phyloP scores from a whole-genome alignment of 2,113 vertebrate genomes.

The Leiothrix lutea region DNA sequence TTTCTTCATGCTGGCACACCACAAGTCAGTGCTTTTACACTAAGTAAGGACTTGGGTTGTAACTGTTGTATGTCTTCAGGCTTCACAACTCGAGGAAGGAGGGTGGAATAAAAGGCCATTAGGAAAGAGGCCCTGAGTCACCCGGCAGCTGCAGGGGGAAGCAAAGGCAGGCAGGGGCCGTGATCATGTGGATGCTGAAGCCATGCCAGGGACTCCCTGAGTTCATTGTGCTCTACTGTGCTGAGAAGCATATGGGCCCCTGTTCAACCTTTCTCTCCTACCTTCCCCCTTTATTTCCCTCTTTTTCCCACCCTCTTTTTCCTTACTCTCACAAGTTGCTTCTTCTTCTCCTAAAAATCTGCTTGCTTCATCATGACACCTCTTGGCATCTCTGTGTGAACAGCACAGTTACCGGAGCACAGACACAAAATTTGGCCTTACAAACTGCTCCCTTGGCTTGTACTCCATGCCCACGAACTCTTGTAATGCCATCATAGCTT shows the following conservation, averaged over 20 bases:
- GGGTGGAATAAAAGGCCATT: not conserved
- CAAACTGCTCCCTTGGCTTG: not conserved
- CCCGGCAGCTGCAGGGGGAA: accelerated
- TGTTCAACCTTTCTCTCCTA: not conserved
- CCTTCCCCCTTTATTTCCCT: not conserved
- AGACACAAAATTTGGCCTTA: not conserved
- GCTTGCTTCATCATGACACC: not conserved
- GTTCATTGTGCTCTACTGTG: not conserved
- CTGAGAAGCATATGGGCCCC: not conserved
- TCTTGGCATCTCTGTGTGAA: not conserved
- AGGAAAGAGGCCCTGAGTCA: not conserved
- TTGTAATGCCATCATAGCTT: not conserved
- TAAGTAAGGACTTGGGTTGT: not conserved
- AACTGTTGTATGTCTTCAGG: not conserved
- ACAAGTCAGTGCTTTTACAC: not conserved
- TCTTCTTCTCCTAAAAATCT: not conserved
- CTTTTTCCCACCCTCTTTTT: not conserved
- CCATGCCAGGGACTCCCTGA: not conserved
- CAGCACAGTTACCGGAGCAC: not conserved
- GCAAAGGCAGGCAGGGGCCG: not conserved
- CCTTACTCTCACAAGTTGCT: not conserved
- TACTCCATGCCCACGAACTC: not conserved
- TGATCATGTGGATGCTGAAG: not conserved
- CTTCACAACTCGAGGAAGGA: not conserved
- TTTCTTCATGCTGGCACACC: not conserved